Base-by-base conservation (phyloP, 2,797 vertebrate genomes). In the Acropternis orthonyx region DNA sequence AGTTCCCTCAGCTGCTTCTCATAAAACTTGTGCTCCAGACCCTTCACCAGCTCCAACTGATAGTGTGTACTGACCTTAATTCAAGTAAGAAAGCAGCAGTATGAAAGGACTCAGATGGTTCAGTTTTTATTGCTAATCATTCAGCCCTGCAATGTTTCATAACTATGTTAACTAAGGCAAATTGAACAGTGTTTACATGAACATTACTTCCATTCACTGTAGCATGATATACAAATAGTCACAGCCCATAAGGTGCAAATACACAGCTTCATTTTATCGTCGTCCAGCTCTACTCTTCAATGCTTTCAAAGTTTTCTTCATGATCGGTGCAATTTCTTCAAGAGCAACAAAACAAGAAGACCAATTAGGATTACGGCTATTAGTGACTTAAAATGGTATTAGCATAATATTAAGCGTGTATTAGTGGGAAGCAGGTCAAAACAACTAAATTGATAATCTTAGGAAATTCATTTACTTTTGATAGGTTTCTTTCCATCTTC, bases 261-360 rank as follows among this genome's bases (percentile, higher is more conserved):
- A 51, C 0, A 2, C 27, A 81, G 30, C 37, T 16, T 90, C 37
- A 12, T 34, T 97, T 98, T 81, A 98, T 97, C 98, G 96, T 44
- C 97, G 97, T 80, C 98, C 98, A 69, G 98, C 74, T 95, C 98
- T 98, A 48, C 97, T 99, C 97, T 97, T 99, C 95, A 99, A 98
- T 8, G 98, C 98, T 96, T 97, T 98, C 92, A 99, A 93, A 62
- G 98, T 98, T 96, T 99, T 99, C 74, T 97, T 98, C 98, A 99
- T 99, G 96, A 99, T 98, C 84, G 98, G 99, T 88, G 98, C 98
- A 27, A 98, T 97, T 98, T 97, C 99, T 99, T 95, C 32, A 77
- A 28, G 2, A 91, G 79, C 30, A 89, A 76, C 30, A 69, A 84
- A 73, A 65, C 24, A 85, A 55, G 80, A 5, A 92, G 18, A 89